Evolutionary conservation across 2,113 vertebrate genomes (phyloP).

Genomic region (Axis porcinus): DNA sequence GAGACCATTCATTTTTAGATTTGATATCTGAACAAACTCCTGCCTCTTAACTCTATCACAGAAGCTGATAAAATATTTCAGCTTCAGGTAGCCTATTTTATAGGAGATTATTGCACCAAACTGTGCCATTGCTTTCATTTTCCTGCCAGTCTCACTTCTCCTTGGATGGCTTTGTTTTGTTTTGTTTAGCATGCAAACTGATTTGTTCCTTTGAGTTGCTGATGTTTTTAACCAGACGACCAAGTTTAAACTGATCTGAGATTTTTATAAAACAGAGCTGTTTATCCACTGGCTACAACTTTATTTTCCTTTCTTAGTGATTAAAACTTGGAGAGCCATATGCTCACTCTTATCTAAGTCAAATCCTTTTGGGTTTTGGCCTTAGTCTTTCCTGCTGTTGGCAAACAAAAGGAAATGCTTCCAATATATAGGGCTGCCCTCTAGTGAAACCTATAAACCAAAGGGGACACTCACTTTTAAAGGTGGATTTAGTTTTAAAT

Average conservation of each 20-base stretch:
- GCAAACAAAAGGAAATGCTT: slow-evolving; percentile 55
- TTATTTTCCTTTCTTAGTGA: slow-evolving; percentile 50
- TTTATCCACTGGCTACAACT: slow-evolving; percentile 23
- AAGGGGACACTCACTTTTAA: slow-evolving; percentile 22
- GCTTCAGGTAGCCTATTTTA: not conserved
- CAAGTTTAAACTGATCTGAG: not conserved
- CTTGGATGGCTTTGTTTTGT: not conserved
- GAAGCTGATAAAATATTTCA: slow-evolving; percentile 5
- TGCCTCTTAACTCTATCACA: not conserved
- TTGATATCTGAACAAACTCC: not conserved
- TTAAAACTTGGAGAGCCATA: slow-evolving; percentile 49
- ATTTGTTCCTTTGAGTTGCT: not conserved
- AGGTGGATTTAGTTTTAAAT: slow-evolving; percentile 65
- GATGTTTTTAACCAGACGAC: not conserved
- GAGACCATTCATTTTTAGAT: not conserved
- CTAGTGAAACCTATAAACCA: slow-evolving; percentile 35
- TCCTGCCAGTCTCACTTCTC: not conserved
- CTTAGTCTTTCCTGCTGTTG: slow-evolving; percentile 32
- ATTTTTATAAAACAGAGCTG: slow-evolving; percentile 25
- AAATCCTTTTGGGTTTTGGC: slow-evolving; percentile 29
- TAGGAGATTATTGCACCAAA: not conserved
- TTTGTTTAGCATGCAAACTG: not conserved
- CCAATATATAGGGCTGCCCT: not conserved
- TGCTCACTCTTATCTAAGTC: slow-evolving; percentile 2
- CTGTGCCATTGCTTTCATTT: not conserved